Percentiles rank a stretch among this genome's conserved stretches.
phyloP scores from a whole-genome alignment of 2,888 invertebrate species.

The Acanthosepion pharaonis region DNA sequence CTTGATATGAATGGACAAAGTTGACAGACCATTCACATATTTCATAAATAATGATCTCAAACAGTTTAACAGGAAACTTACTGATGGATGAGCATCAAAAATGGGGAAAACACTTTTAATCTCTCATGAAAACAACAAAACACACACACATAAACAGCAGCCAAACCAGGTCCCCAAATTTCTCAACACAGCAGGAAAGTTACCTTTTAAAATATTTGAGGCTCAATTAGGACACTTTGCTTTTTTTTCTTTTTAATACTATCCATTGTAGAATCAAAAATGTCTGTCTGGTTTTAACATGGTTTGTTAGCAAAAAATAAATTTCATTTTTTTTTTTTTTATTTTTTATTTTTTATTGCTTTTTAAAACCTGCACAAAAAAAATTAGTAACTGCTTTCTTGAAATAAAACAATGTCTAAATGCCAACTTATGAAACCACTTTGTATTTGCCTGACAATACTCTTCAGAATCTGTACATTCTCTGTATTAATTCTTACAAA shows the following conservation, averaged over 20 bases:
- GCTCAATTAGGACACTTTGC: slow-evolving; percentile 23
- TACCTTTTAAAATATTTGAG: slow-evolving; percentile 33
- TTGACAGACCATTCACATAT: background rate
- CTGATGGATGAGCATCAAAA: slow-evolving; percentile 22
- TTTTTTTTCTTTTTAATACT: background rate
- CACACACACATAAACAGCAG: slow-evolving; percentile 33
- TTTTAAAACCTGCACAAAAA: slow-evolving; percentile 25
- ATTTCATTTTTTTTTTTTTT: background rate
- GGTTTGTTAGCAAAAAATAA: slow-evolving; percentile 33
- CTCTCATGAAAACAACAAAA: slow-evolving; percentile 21
- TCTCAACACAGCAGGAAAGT: slow-evolving; percentile 8
- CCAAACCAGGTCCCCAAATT: slow-evolving; percentile 14
- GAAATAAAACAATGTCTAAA: background rate
- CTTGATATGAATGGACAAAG: background rate
- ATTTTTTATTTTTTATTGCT: background rate
- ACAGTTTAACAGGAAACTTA: slow-evolving; percentile 33
- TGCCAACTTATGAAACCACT: slow-evolving; percentile 33
- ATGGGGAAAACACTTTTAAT: background rate
- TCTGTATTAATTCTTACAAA: slow-evolving; percentile 22
- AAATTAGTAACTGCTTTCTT: slow-evolving; percentile 21
- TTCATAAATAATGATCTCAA: background rate
- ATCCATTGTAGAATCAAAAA: background rate
- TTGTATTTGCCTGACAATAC: slow-evolving; percentile 33
- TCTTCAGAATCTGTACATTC: background rate
- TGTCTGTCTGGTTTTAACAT: slow-evolving; percentile 11